Conservation (phyloP, 2,797 vertebrate species). For the Sebastes cheni region DNA sequence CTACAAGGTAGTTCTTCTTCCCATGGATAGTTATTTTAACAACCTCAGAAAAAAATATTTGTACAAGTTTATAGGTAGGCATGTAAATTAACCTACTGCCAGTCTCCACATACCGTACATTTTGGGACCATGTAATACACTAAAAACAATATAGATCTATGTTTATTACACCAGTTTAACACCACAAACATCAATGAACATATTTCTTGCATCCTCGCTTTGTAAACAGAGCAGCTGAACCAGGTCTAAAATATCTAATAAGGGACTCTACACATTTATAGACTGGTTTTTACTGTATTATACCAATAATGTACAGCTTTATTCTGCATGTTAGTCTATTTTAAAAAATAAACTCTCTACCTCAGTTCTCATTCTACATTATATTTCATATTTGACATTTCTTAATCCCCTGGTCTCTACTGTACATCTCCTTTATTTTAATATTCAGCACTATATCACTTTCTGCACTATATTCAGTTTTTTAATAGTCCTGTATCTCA, state of each 20-base stretch:
- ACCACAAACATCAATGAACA: neutral
- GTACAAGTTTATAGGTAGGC: neutral
- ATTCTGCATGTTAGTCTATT: no score
- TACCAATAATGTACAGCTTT: no score
- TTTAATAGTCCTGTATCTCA: no score
- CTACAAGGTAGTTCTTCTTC: neutral
- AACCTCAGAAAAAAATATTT: neutral
- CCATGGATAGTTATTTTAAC: neutral
- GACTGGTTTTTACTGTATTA: no score
- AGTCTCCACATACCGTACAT: neutral
- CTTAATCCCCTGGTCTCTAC: no score
- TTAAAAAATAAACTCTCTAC: no score
- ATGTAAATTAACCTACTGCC: neutral
- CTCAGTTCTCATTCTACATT: no score
- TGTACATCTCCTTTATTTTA: no score
- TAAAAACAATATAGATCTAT: neutral
- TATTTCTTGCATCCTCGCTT: neutral
- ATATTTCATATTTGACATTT: no score
- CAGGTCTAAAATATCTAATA: neutral
- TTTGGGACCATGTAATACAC: neutral
- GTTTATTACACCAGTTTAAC: neutral
- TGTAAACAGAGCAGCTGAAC: neutral
- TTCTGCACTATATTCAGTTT: no score
- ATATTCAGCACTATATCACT: no score
- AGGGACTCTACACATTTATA: no score